Percentiles rank a stretch among this genome's conserved stretches.
Evolutionary conservation across 2,113 vertebrate species (phyloP).

Genomic region (Mola mola): DNA sequence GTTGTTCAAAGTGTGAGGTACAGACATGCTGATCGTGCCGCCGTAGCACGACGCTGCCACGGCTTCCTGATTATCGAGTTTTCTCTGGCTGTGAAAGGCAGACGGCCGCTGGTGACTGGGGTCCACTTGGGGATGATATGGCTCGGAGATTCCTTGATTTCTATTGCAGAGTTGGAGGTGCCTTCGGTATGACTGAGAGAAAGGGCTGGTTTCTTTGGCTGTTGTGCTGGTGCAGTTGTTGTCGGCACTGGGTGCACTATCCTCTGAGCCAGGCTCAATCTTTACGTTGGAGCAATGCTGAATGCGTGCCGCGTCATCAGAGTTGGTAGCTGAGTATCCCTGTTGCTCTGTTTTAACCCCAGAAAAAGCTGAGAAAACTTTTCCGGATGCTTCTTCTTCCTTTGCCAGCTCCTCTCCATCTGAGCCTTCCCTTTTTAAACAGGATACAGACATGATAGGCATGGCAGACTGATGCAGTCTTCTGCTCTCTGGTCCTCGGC

Average conservation of each 20-base stretch:
- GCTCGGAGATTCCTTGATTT: constrained; percentile 78
- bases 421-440: constrained; percentile 71
- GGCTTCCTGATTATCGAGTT: constrained; percentile 71
- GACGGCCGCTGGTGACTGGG: constrained; percentile 73
- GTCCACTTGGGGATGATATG: constrained; percentile 55
- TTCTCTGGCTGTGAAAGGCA: constrained; percentile 78
- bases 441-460: constrained; percentile 69
- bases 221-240: constrained; percentile 59
- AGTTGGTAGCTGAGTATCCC: constrained; percentile 51
- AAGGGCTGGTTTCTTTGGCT: constrained; percentile 85
- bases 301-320: constrained; percentile 26
- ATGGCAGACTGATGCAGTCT: constrained; percentile 77
- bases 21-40: constrained; percentile 91
- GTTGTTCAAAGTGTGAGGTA: constrained; percentile 83
- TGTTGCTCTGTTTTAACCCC: constrained; percentile 77
- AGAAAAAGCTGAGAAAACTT: constrained; percentile 32
- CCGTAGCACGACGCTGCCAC: constrained; percentile 85
- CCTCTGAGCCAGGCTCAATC: constrained; percentile 72
- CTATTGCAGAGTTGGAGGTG: constrained; percentile 79
- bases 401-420: constrained; percentile 65
- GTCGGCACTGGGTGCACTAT: constrained; percentile 42
- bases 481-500: constrained; percentile 89
- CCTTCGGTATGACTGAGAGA: constrained; percentile 80
- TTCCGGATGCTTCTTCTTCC: constrained; percentile 48
- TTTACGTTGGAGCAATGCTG: constrained; percentile 65